Evolutionary conservation across 2,113 vertebrate genomes (phyloP), one percentile per base, ranked within the genome.

Genomic region (Pseudopipra pipra): DNA sequence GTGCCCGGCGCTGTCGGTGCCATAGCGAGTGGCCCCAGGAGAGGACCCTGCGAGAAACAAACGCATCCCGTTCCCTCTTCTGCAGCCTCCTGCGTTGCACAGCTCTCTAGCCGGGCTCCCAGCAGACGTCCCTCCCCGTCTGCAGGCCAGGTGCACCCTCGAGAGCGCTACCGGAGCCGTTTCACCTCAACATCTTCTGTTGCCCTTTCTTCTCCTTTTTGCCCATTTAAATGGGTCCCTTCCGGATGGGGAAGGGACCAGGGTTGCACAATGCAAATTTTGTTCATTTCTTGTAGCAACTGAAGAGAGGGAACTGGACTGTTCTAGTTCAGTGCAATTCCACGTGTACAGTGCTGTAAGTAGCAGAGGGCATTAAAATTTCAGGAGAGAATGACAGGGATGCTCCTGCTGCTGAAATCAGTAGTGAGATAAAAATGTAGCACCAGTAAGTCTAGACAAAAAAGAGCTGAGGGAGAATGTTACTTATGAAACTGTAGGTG

Each of bases 21-120:
- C 8, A 0, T 2, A 6, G 9, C 6, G 17, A 18, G 23, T 17
- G 14, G 11, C 5, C 7, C 22, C 44, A 30, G 35, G 44, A 58
- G 43, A n/a, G 20, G 13, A 52, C 28, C 31, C 8, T 15, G 11
- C 3, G 1, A 39, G 35, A 24, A 35, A 27, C 49, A 23, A 61
- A 33, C 1, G 1, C 23, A 8, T 58, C 31, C 47, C 2, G 0
- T 31, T 71, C 0, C 4, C 14, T 61, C 5, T 74, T 18, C 39
- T 4, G 4, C 21, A 54, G 52, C 31, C 18, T 7, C 46, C 19
- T 23, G 15, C 1, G 1, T 5, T 23, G 37, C 24, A 1, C 25
- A 8, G 24, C 33, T 76, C 3, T 0, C 16, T 3, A 16, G 30
- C 11, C 3, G 2, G 5, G 18, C 65, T 74, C 41, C 68, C 25